Percentiles rank a stretch among this genome's conserved stretches.
Evolutionary conservation across 2,797 vertebrate species (phyloP).

Genomic region (Spatula versicolor): DNA sequence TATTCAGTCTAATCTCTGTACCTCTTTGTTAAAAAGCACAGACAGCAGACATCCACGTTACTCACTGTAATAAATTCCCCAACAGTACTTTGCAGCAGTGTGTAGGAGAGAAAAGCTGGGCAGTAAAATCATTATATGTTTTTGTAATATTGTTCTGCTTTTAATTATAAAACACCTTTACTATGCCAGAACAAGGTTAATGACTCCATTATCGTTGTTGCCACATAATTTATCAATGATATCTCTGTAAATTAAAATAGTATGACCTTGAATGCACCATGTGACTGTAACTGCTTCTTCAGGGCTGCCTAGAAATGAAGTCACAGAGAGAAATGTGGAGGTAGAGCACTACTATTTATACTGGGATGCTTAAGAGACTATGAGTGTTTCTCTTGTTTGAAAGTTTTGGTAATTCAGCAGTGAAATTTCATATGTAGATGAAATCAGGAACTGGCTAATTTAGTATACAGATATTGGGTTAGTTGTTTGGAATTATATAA

Average conservation of each 20-base stretch:
- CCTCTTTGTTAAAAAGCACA: constrained; percentile 1
- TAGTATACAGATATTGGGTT: neutral
- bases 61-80: neutral
- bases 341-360: constrained; percentile 52
- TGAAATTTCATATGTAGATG: constrained; percentile 39
- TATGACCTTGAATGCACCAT: constrained; percentile 68
- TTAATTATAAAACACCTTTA: constrained; percentile 48
- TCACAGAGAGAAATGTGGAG: constrained; percentile 45
- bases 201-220: constrained; percentile 48
- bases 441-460: constrained; percentile 14
- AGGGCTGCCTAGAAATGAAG: constrained; percentile 51
- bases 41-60: neutral
- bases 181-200: constrained; percentile 55
- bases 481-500: neutral
- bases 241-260: constrained; percentile 53
- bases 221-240: constrained; percentile 58
- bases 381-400: constrained; percentile 51
- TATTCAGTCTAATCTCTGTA: neutral
- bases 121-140: constrained; percentile 41
- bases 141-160: constrained; percentile 43
- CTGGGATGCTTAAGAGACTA: neutral
- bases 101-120: constrained; percentile 29
- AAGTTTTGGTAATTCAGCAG: constrained; percentile 51
- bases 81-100: neutral
- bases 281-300: constrained; percentile 27